Evolutionary conservation across 2,797 vertebrate genomes (phyloP).

Genomic region (Propithecus perrieri): DNA sequence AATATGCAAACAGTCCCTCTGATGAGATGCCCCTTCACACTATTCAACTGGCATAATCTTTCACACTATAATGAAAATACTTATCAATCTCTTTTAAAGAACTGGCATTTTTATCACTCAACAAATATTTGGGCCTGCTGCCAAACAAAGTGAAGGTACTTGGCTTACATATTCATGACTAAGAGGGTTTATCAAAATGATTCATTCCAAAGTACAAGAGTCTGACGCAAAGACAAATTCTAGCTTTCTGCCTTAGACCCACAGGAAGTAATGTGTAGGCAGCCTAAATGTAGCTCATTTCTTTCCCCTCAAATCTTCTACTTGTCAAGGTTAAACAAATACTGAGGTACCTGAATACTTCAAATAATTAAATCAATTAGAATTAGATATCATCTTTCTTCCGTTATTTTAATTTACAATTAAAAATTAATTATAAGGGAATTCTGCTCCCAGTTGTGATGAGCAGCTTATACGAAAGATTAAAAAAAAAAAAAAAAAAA

Average conservation of each 20-base stretch:
- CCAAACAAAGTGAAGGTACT: background rate
- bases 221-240: background rate
- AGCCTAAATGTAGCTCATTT: background rate
- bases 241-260: background rate
- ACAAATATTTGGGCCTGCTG: background rate
- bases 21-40: background rate
- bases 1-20: background rate
- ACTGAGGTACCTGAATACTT: background rate
- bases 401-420: background rate
- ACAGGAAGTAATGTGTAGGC: background rate
- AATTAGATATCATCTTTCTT: background rate
- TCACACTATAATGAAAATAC: background rate
- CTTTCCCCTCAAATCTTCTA: background rate
- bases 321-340: background rate
- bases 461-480: background rate
- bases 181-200: slow-evolving; percentile 37
- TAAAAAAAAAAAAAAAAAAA: background rate
- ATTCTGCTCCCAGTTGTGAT: background rate
- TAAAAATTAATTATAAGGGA: background rate
- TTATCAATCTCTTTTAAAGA: background rate
- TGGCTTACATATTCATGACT: slow-evolving; percentile 6
- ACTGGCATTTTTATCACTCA: slow-evolving; percentile 36
- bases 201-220: background rate
- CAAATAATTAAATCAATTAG: slow-evolving; percentile 17
- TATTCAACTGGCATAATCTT: background rate